phyloP scores from a whole-genome alignment of 1,140 invertebrate genomes.

The Batillaria attramentaria region DNA sequence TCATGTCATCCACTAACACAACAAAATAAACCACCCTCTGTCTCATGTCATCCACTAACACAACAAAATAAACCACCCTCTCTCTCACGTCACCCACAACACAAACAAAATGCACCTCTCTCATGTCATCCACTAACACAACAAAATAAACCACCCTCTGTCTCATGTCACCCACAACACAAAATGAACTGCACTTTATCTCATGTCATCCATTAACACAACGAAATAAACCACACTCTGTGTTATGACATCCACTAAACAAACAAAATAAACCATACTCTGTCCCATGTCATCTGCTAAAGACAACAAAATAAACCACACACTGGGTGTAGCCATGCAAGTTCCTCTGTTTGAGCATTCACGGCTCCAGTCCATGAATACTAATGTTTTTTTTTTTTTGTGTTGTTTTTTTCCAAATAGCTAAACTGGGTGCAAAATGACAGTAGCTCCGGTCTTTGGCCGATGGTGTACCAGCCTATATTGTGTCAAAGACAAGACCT shows the following conservation, averaged over 20 bases:
- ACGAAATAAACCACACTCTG: neutral
- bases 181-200: no score
- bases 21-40: no score
- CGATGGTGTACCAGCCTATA: no score
- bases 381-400: no score
- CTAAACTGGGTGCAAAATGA: no score
- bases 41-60: neutral
- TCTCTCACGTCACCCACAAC: neutral
- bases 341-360: no score
- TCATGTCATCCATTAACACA: neutral
- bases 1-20: no score
- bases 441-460: no score
- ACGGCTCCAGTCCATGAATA: no score
- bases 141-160: neutral
- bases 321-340: no score
- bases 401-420: no score
- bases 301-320: neutral
- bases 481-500: no score
- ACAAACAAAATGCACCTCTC: neutral
- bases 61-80: neutral
- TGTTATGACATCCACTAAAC: neutral
- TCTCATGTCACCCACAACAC: neutral
- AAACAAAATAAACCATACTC: neutral
- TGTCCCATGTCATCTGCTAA: neutral
- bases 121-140: neutral